Conservation (phyloP, 1,140 invertebrate species). For the Euura lappo region DNA sequence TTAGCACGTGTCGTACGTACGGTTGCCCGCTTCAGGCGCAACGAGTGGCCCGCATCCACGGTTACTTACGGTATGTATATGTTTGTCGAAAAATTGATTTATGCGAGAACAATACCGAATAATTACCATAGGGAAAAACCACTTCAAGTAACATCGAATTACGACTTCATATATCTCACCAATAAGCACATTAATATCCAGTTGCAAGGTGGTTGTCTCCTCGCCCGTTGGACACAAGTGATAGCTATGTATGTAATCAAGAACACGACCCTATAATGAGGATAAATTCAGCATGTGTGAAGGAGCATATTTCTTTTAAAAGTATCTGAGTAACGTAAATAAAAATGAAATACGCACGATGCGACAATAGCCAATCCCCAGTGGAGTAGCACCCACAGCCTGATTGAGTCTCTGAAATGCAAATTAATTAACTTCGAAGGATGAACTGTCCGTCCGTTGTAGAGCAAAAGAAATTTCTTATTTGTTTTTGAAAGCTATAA, state of each 20-base stretch:
- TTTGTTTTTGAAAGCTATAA: too few relatives aligned
- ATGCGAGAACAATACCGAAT: too few relatives aligned
- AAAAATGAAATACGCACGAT: constrained; percentile 32
- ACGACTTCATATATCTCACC: not conserved
- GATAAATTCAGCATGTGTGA: constrained; percentile 8
- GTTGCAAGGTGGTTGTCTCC: constrained; percentile 39
- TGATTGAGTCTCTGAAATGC: constrained; percentile 31
- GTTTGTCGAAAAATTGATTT: constrained; percentile 23
- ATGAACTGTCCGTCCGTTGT: too few relatives aligned
- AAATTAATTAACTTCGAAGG: not conserved
- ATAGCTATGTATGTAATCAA: constrained; percentile 55
- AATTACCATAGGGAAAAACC: too few relatives aligned
- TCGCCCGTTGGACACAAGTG: constrained; percentile 49
- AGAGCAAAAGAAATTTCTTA: too few relatives aligned
- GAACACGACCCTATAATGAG: constrained; percentile 46
- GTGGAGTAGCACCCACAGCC: constrained; percentile 37
- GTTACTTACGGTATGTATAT: too few relatives aligned
- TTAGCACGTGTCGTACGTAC: too few relatives aligned
- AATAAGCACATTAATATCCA: constrained; percentile 4
- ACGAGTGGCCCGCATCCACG: too few relatives aligned
- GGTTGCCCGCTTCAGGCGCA: too few relatives aligned
- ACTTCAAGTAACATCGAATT: too few relatives aligned
- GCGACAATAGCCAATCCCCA: constrained; percentile 42
- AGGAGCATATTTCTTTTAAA: not conserved
- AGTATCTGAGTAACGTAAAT: not conserved